A percentile compares a stretch with the other conserved stretches of the same genome.
phyloP scores from a whole-genome alignment of 2,113 vertebrate species.

The Plotosus lineatus region DNA sequence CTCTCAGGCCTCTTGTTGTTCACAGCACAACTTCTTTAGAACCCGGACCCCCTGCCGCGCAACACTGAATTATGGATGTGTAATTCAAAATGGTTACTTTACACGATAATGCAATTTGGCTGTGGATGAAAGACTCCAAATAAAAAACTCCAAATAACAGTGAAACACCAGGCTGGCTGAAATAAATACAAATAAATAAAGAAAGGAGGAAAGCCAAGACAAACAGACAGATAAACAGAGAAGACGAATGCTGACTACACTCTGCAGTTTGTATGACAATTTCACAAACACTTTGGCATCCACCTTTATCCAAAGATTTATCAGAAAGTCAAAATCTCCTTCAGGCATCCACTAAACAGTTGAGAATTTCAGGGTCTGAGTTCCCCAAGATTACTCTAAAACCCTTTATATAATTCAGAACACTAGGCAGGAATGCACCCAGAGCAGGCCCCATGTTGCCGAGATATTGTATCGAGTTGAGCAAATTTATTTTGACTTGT shows the following conservation, averaged over 20 bases:
- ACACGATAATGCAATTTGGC: not conserved
- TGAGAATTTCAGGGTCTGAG: not conserved
- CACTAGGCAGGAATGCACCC: not conserved
- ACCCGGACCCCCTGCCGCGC: not conserved
- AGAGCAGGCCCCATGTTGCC: not conserved
- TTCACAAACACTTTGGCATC: not conserved
- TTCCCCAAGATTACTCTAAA: not conserved
- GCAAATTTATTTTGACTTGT: not conserved
- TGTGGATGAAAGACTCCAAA: not conserved
- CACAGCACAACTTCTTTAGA: not conserved
- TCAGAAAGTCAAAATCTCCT: not conserved
- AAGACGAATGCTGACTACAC: not conserved
- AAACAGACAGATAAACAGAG: not conserved
- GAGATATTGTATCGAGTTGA: not conserved
- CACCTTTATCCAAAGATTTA: not conserved
- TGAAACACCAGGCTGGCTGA: not conserved
- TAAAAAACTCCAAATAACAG: not conserved
- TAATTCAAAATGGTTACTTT: slow-evolving; percentile 4
- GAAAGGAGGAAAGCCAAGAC: not conserved
- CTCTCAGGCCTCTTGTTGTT: not conserved
- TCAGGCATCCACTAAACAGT: not conserved
- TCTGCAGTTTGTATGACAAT: not conserved
- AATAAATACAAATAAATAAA: too few species aligned
- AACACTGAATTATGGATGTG: not conserved
- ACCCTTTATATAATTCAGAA: not conserved